Base-by-base conservation (phyloP, 1,140 invertebrate species). In the Nasonia giraulti region DNA sequence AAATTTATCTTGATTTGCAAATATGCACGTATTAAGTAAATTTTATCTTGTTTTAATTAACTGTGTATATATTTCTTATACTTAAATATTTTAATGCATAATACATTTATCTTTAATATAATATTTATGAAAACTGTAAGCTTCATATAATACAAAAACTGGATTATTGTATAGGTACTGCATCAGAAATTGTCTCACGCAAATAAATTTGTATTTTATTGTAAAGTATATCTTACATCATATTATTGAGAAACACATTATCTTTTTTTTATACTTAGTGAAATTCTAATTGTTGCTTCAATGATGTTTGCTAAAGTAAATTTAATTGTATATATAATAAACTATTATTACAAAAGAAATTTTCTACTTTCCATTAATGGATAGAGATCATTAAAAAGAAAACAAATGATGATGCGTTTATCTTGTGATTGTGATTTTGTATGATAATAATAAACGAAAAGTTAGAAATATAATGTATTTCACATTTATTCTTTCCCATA, bases 381-480 rank as follows among this genome's bases (percentile, higher is more conserved):
- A 62, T 44, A n/a, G 44, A 77, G 27, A 77, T 71, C 11, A 69
- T 69, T 78, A 62, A 20, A 62, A n/a, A 62, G 20, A 68, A 69
- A 44, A 75, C 62, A 76, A 83, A 66, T 20, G 12, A 11, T 44
- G 10, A 69, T 62, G 44, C 27, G 31, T 79, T 84, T 69, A 47
- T 73, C 14, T 75, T 80, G 69, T 75, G 62, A 74, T 84, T 74
- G 47, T 66, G 33, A 44, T 80, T 83, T 84, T 84, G 68, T 79
- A 84, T 80, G 31, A 84, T 84, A 84, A 82, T 77, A 62, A 84
- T 74, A 75, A 68, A 84, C n/a, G n/a, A 50, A 74, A 71, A 71
- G 68, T 31, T 71, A 71, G 55, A 71, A 71, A 68, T n/a, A 68
- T 10, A 68, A 31, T 71, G 23, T 33, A n/a, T 71, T 31, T 71